Base-by-base conservation (phyloP, 30 jellyfish, hydroid and myxozoan genomes). In the Clytia hemisphaerica region DNA sequence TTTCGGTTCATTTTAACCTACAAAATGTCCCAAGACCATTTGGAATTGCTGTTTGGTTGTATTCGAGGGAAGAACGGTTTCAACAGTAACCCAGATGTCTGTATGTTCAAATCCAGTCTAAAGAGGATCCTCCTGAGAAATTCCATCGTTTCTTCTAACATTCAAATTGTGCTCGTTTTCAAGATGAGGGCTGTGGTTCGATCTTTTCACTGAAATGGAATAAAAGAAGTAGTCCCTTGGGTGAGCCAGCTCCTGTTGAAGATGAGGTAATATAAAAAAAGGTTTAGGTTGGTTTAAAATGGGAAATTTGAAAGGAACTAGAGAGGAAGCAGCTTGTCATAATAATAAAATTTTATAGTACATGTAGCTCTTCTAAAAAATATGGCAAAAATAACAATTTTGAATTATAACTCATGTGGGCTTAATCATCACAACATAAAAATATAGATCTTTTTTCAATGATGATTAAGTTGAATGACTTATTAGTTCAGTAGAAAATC, bases 1-100 rank as follows among this genome's bases (percentile, higher is more conserved):
- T 74, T 73, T 48, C 44, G 46, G 18, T 82, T 61, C 48, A 30
- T 74, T 29, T 68, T 82, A 48, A 75, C 94, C 46, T 73, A 67
- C 72, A 72, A 58, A 3, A 24, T 71, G 6, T 61, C 82, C 21
- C 94, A 80, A 49, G 94, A 79, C 53, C 83, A 71, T 58, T 16
- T 80, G 5, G 94, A 71, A 55, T 46, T 77, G 35, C 75, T 61
- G 67, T 71, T 66, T 75, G 58, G 80, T 58, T 61, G 87, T 44
- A 82, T 60, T 21, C 22, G 89, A 15, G 77, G 83, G 37, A 65
- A 37, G 42, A 40, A 60, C 32, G 91, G 79, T 2, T 57, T 22
- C 35, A 80, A 72, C 45, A 71, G 60, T 37, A 71, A 72, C 44
- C 80, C 88, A 42, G 34, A 72, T 40, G 71, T 40, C 10, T 45